Base-by-base conservation (phyloP, 2,797 vertebrate genomes). In the Emys orbicularis region DNA sequence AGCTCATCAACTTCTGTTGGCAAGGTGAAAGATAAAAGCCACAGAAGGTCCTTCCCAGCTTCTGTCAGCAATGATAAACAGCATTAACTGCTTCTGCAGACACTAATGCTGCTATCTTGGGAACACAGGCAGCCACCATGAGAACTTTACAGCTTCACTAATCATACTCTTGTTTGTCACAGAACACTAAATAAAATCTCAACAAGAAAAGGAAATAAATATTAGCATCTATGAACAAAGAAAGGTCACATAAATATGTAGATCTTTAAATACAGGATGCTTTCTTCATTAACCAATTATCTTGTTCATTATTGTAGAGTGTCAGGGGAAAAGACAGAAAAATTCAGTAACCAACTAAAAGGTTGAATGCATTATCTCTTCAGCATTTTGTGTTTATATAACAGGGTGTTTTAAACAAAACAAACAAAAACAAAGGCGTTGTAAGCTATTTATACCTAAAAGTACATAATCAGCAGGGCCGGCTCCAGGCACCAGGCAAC, bases 51-150 rank as follows among this genome's bases (percentile, higher is more conserved):
- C 96, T 96, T 98, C 89, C 96, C 97, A 98, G 97, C 90, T 97
- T 98, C 98, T 98, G 99, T 98, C 98, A 97, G 97, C 98, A 98
- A 99, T 98, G 98, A 99, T 98, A 98, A 99, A 99, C 97, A 98
- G 98, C 97, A 99, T 98, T 99, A 99, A 98, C 98, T 98, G 96
- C 98, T 98, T 98, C 97, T 98, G 96, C 97, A 98, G 98, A 97
- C 96, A 94, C 98, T 99, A 98, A 98, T 98, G 98, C 98, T 97
- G 95, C 98, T 98, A 99, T 99, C 98, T 98, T 97, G 98, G 97
- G 98, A 99, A 96, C 97, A 93, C 98, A 98, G 98, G 97, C 98
- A 98, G 97, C 97, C 97, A 98, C 98, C 96, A 98, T 95, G 98
- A 99, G 97, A 98, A 98, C 98, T 97, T 98, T 97, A 98, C 98